Percentiles rank a stretch among this genome's conserved stretches.
Conservation (phyloP, 2,113 vertebrate genomes). For the Chionis minor region DNA sequence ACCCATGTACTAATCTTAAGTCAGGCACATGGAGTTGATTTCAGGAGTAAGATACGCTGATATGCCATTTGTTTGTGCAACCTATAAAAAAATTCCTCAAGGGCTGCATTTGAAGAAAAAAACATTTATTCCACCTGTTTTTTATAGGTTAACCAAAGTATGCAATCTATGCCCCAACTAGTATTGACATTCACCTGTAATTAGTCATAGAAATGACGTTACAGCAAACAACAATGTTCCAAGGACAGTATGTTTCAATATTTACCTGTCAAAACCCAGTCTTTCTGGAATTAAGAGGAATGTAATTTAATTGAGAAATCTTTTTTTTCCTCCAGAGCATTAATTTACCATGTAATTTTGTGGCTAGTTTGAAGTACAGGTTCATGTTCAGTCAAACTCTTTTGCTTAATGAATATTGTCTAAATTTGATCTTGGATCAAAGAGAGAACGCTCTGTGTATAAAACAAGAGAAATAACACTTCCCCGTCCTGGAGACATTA, state of each 20-base stretch:
- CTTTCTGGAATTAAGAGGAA: neutral
- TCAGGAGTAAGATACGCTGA: neutral
- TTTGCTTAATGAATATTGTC: conserved; percentile 16
- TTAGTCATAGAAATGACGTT: neutral
- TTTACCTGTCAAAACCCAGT: neutral
- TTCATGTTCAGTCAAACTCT: neutral
- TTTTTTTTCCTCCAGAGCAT: neutral
- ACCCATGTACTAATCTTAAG: neutral
- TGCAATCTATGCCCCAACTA: neutral
- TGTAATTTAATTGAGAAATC: neutral
- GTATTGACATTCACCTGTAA: conserved; percentile 6
- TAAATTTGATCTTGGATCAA: conserved; percentile 19
- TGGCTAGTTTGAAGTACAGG: neutral
- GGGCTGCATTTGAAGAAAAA: neutral
- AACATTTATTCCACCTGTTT: neutral
- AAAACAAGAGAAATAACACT: neutral
- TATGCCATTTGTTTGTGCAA: neutral
- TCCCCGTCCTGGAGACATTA: neutral
- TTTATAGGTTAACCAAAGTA: neutral
- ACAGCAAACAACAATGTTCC: neutral
- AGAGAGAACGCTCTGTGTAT: neutral
- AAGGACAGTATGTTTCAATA: neutral
- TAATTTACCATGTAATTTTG: conserved; percentile 13
- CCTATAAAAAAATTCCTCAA: neutral
- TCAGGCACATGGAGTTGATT: conserved; percentile 17